Base-by-base conservation (phyloP, 2,113 vertebrate species). In the Etheostoma spectabile region DNA sequence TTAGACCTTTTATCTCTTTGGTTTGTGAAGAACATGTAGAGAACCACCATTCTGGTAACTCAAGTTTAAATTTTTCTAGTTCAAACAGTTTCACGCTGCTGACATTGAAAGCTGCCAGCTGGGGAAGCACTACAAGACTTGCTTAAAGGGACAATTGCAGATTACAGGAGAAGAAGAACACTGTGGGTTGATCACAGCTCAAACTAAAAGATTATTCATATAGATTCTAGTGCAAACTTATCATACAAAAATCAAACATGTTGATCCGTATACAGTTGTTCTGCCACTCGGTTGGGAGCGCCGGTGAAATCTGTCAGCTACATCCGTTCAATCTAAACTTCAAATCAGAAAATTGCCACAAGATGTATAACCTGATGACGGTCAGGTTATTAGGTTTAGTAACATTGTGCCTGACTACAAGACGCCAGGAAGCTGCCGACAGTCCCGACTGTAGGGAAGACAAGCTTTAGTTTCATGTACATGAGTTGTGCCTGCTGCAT, bases 31-130 rank as follows among this genome's bases (percentile, higher is more conserved):
- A 27, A 27, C 12, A 27, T 10, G 7, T 19, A 49, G 14, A 64
- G 14, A 48, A 55, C 5, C 4, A 5, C 33, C 8, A 57, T n/a
- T 27, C 51, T 65, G 16, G 21, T 2, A 51, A 60, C 6, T 18
- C 22, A 14, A 24, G 21, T 16, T 66, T 4, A 49, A n/a, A 63
- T 11, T 18, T 62, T n/a, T 79, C 33, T 24, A 11, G 24, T 56
- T 72, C 38, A 79, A 69, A 59, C 21, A 0, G 3, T 52, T 42
- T 22, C 10, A 53, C 3, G 21, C 24, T 0, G 27, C 49, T 69
- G 55, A 68, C 71, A 75, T 82, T 82, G n/a, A 75, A 33, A 69
- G 56, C 63, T 16, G 24, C 33, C 33, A 55, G 48, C 19, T 42
- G 53, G 8, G 15, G 16, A 35, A 56, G 6, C 11, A 0, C 42